Evolutionary conservation across 1,140 invertebrate genomes (phyloP).

Genomic region (Calosoma granatense): DNA sequence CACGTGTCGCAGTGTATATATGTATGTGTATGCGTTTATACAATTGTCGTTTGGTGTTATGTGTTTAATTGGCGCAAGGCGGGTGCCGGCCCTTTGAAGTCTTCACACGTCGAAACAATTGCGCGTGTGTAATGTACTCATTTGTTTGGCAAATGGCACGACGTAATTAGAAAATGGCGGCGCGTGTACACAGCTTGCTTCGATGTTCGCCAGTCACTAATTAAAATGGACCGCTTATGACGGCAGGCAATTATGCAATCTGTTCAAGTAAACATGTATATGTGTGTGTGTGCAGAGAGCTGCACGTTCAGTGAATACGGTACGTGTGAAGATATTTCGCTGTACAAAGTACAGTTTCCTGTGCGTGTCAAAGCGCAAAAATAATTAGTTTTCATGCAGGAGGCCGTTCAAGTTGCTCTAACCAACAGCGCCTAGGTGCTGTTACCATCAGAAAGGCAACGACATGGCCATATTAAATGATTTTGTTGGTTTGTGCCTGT

Average conservation of each 20-base stretch:
- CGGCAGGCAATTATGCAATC: not conserved
- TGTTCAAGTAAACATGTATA: too few species aligned
- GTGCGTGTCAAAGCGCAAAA: not conserved
- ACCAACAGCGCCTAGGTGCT: too few species aligned
- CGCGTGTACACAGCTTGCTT: not conserved
- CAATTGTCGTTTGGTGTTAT: not conserved
- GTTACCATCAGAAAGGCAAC: too few species aligned
- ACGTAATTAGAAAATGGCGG: not conserved
- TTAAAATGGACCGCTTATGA: not conserved
- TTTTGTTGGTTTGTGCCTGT: too few species aligned
- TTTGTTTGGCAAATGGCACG: not conserved
- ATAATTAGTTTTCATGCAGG: not conserved
- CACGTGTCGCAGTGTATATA: too few species aligned
- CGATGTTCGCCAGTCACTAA: not conserved
- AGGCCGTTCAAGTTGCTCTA: too few species aligned
- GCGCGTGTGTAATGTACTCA: not conserved
- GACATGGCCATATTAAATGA: too few species aligned
- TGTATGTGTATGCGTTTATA: not conserved
- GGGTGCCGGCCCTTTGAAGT: not conserved
- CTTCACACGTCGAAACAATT: not conserved
- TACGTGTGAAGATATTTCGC: not conserved
- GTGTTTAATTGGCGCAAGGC: not conserved
- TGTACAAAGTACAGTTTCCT: not conserved
- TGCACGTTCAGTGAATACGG: not conserved
- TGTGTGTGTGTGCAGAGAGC: not conserved